Evolutionary conservation across 2,113 vertebrate species (phyloP).

Genomic region (Carassius gibelio): DNA sequence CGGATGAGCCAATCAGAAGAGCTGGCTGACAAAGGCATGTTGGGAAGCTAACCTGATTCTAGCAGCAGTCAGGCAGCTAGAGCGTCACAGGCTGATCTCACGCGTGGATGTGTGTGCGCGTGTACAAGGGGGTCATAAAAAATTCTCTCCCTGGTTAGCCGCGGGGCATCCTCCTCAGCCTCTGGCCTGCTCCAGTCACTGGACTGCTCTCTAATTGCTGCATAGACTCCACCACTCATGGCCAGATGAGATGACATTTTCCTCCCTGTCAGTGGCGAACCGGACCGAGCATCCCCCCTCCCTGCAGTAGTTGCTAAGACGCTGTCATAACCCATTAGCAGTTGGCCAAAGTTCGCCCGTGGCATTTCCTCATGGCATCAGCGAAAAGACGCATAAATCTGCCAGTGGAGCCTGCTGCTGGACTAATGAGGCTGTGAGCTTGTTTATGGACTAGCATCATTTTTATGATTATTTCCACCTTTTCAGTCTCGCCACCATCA

Average conservation of each 20-base stretch:
- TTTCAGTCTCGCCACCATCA: conserved; percentile 76
- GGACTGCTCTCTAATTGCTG: conserved; percentile 97
- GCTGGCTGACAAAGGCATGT: conserved; percentile 62
- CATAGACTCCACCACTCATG: conserved; percentile 85
- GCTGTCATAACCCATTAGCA: conserved; percentile 96
- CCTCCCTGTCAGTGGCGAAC: conserved; percentile 50
- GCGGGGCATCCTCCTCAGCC: conserved; percentile 91
- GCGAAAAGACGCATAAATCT: conserved; percentile 89
- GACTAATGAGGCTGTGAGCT: conserved; percentile 96
- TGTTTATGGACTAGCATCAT: conserved; percentile 91
- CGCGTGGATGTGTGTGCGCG: conserved; percentile 50
- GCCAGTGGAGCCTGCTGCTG: conserved; percentile 87
- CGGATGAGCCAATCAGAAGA: conserved; percentile 59
- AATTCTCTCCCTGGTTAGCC: conserved; percentile 84
- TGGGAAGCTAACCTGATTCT: conserved; percentile 70
- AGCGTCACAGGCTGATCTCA: conserved; percentile 59
- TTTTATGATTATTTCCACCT: conserved; percentile 95
- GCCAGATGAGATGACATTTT: conserved; percentile 92
- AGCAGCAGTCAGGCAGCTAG: conserved; percentile 56
- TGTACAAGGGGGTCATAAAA: conserved; percentile 70
- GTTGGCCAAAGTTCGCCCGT: conserved; percentile 90
- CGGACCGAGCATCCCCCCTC: conserved; percentile 62
- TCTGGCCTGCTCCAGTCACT: conserved; percentile 91
- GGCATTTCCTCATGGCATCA: conserved; percentile 92
- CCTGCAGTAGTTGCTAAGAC: conserved; percentile 93